These are phyloP conservation scores for Hymenochirus boettgeri DNA, from an alignment of 2,113 vertebrate genomes.

Conservation along the genomic window DNA sequence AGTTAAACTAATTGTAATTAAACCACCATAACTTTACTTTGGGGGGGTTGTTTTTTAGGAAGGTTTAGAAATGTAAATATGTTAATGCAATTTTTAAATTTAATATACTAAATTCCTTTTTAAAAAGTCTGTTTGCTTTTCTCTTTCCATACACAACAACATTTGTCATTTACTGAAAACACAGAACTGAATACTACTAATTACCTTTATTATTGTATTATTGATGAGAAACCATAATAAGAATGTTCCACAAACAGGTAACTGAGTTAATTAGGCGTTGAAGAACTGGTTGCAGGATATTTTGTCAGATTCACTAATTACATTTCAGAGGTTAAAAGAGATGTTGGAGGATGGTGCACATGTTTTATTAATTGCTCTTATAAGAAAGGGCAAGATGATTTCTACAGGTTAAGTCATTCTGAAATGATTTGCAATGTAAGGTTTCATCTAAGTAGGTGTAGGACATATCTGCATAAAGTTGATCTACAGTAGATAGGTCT, in stretches of 20 bases:
- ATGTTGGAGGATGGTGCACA: constrained; percentile 6
- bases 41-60: no score
- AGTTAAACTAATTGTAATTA: no score
- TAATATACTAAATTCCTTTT: no score
- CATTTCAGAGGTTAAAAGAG: constrained; percentile 31
- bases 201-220: constrained; percentile 26
- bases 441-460: constrained; percentile 11
- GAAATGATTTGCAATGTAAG: constrained; percentile 16
- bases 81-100: no score
- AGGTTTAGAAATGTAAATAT: no score
- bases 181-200: no score
- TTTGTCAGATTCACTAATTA: constrained; percentile 34
- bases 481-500: no score
- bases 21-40: no score
- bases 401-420: constrained; percentile 30
- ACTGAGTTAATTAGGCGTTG: constrained; percentile 17
- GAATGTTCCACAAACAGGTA: constrained; percentile 28
- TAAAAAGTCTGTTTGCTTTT: no score
- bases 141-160: no score
- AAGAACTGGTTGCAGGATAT: constrained; percentile 12
- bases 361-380: constrained; percentile 35
- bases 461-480: no score
- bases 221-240: constrained; percentile 17
- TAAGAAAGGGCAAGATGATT: constrained; percentile 17
- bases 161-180: no score